Percentiles rank a stretch among this genome's conserved stretches.
Conservation (phyloP, 2,113 vertebrate genomes). For the Tapirus terrestris region DNA sequence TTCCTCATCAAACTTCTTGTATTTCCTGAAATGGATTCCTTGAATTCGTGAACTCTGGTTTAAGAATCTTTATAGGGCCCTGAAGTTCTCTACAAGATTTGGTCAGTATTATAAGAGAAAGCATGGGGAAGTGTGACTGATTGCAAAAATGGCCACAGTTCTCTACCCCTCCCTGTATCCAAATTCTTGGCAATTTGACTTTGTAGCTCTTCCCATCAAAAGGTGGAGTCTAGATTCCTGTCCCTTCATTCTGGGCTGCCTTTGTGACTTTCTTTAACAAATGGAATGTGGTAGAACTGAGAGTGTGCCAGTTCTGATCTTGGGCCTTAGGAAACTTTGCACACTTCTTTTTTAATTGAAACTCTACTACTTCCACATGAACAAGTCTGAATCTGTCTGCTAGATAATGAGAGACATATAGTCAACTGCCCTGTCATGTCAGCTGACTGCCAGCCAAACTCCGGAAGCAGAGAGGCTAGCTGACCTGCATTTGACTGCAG, state of each 20-base stretch:
- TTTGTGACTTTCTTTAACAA: neutral
- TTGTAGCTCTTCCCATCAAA: neutral
- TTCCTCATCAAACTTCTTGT: neutral
- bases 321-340: neutral
- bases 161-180: neutral
- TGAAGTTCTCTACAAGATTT: neutral
- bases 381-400: neutral
- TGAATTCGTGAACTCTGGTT: neutral
- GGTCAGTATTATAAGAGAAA: neutral
- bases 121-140: neutral
- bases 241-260: neutral
- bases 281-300: neutral
- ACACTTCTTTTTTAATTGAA: neutral
- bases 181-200: neutral
- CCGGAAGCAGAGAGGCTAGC: neutral
- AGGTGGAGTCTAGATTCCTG: neutral
- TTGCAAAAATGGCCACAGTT: neutral
- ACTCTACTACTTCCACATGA: neutral
- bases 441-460: neutral
- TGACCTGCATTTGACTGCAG: neutral
- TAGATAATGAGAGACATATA: neutral
- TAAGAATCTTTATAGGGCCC: neutral
- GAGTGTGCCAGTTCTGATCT: neutral
- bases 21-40: neutral
- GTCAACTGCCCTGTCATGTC: neutral